Conservation (phyloP, 2,797 vertebrate species). For the Characodon lateralis region DNA sequence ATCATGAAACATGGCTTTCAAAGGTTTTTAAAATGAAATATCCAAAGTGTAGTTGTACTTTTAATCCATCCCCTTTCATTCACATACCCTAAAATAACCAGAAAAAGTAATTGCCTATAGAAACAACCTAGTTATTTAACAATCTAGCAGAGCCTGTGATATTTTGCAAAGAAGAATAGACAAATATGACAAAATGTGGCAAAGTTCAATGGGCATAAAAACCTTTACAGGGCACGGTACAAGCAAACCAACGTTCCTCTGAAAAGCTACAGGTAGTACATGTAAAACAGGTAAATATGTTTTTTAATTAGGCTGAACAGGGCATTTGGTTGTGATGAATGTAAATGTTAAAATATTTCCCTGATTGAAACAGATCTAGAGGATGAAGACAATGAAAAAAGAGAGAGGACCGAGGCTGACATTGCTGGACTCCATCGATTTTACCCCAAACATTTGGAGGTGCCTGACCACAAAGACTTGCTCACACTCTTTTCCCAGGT, state of each 20-base stretch:
- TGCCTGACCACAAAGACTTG: slow-evolving; percentile 84
- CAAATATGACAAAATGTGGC: background rate
- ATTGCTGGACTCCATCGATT: slow-evolving; percentile 90
- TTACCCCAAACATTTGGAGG: slow-evolving; percentile 92
- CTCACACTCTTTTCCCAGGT: slow-evolving; percentile 93
- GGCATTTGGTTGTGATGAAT: background rate
- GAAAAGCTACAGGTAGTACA: background rate
- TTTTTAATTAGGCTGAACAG: background rate
- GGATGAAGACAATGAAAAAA: slow-evolving; percentile 92
- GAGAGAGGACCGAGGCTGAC: slow-evolving; percentile 86
- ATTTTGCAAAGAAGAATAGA: background rate
- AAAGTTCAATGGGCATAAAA: background rate
- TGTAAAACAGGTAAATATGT: background rate
- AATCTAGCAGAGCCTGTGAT: background rate
- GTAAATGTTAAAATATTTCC: background rate
- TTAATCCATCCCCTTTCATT: background rate
- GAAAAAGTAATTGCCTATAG: background rate
- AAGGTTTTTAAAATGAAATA: background rate
- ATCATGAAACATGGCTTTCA: background rate
- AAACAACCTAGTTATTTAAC: background rate
- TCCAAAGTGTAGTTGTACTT: too few relatives aligned
- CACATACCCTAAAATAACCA: background rate
- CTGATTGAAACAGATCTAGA: slow-evolving; percentile 83
- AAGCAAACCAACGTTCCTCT: background rate
- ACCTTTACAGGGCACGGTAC: background rate